phyloP scores from a whole-genome alignment of 2,888 invertebrate genomes.

The Serripes groenlandicus region DNA sequence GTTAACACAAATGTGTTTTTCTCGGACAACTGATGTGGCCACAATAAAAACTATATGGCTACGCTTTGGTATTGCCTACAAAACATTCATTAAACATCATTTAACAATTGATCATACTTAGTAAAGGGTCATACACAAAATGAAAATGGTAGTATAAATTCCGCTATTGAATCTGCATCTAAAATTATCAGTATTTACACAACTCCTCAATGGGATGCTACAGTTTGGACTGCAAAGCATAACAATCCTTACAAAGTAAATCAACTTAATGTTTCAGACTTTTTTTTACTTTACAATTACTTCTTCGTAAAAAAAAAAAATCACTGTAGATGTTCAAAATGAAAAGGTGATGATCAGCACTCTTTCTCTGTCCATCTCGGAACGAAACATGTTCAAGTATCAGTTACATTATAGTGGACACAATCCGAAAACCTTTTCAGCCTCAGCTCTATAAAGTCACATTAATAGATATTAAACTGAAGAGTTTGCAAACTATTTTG shows the following conservation, averaged over 20 bases:
- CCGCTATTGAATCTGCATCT: constrained; percentile 31
- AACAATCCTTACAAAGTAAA: too few species aligned
- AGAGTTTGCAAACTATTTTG: constrained; percentile 31
- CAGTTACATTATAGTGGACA: constrained; percentile 36
- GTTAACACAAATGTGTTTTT: constrained; percentile 23
- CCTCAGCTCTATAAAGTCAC: constrained; percentile 1
- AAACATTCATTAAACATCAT: background rate
- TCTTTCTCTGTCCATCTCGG: background rate
- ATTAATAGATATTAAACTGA: background rate
- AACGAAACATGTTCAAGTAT: constrained; percentile 41
- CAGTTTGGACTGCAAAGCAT: constrained; percentile 17
- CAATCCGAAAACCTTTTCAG: constrained; percentile 24
- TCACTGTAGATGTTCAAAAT: constrained; percentile 23
- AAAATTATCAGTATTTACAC: constrained; percentile 21
- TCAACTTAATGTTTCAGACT: too few species aligned
- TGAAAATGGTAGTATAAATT: constrained; percentile 32
- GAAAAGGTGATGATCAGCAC: constrained; percentile 33
- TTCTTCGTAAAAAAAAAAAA: constrained; percentile 36
- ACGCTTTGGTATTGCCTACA: too few species aligned
- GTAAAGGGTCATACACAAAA: constrained; percentile 25
- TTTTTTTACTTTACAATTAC: constrained; percentile 40
- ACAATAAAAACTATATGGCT: constrained; percentile 20
- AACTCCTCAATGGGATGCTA: constrained; percentile 41
- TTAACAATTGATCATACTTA: constrained; percentile 10
- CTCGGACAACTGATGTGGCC: constrained; percentile 10